Conservation (phyloP, 2,888 invertebrate genomes). For the Bimastos eiseni region DNA sequence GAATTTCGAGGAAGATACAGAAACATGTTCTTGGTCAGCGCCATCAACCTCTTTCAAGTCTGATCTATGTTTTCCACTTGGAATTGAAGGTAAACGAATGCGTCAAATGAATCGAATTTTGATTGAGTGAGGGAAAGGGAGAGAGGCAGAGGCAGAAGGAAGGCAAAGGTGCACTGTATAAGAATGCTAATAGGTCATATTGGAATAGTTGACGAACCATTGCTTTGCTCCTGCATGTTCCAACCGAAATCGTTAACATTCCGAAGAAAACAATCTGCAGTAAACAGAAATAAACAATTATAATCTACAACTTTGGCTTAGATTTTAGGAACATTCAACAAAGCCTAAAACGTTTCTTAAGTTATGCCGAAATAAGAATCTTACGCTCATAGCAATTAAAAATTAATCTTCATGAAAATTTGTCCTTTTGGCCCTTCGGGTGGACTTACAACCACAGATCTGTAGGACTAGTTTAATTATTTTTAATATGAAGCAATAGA, state of each 20-base stretch:
- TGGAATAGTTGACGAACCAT: background rate
- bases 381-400: too few relatives aligned
- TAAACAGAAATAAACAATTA: background rate
- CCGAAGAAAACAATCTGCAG: background rate
- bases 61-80: background rate
- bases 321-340: background rate
- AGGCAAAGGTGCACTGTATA: background rate
- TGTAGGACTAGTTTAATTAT: too few relatives aligned
- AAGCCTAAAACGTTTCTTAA: too few relatives aligned
- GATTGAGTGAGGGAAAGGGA: too few relatives aligned
- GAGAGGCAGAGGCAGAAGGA: too few relatives aligned
- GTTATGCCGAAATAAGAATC: too few relatives aligned
- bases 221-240: background rate
- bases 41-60: background rate
- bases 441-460: too few relatives aligned
- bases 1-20: too few relatives aligned
- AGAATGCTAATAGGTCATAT: background rate
- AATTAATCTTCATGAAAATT: too few relatives aligned
- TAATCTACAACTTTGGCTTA: background rate
- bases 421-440: too few relatives aligned
- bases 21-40: too few relatives aligned
- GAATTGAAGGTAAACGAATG: background rate
- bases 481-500: too few relatives aligned
- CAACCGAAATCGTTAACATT: background rate
- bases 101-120: background rate